Evolutionary conservation across 2,113 vertebrate genomes (phyloP), one percentile per base, ranked within the genome.

Genomic region (Proteles cristata): DNA sequence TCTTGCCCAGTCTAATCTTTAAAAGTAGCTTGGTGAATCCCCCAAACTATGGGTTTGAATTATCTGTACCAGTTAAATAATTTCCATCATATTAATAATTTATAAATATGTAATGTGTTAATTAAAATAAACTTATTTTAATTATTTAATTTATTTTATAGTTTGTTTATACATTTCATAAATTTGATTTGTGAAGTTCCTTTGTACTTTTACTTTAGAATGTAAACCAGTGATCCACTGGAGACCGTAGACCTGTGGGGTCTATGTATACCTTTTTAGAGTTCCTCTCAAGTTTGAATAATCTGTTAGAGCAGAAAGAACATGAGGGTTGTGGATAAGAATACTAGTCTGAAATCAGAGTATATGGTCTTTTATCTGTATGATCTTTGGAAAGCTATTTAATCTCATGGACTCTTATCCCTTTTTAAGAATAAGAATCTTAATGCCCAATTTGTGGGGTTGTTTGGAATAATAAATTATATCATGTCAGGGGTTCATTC

Each of bases 361-460:
- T 58, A 9, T 74, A 31, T 2, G 12, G 58, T 28, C 33, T 92
- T 71, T 45, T 73, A 31, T 35, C 25, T 89, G 0, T 90, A 25
- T 63, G n/a, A 94, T 23, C 39, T 86, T 77, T 65, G 35, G n/a
- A 85, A 84, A 89, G 17, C 61, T 85, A 65, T 77, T 96, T 91
- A 88, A 91, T 88, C 10, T 81, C 69, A 61, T 2, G 11, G n/a
- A 68, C 33, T n/a, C 28, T 92, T 66, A 53, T 28, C 65, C 61
- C n/a, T 66, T 95, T 88, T 71, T 89, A 65, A 83, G 58, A 73
- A n/a, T 74, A 81, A 43, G 12, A 55, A 58, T 85, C 66, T 74
- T 43, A 77, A 66, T 90, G 55, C 73, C 11, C 45, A 39, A 19
- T 79, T 53, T 66, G 43, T 55, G 11, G 50, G 4, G 2, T 7